Evolutionary conservation across 2,888 invertebrate species (phyloP).

Genomic region (Hydroisotoma schaefferi): DNA sequence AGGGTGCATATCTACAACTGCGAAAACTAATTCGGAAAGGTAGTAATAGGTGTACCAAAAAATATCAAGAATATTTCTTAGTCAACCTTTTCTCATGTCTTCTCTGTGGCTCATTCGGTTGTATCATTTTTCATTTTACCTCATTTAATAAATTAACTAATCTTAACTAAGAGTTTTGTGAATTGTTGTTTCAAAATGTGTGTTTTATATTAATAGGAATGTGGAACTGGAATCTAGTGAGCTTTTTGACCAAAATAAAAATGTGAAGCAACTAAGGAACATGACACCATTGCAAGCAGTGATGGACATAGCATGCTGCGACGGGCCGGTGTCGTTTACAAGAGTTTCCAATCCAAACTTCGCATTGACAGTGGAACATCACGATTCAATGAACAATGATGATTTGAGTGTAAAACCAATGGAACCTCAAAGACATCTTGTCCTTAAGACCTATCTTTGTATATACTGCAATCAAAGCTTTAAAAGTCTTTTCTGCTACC

Average conservation of each 20-base stretch:
- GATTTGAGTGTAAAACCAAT: neutral
- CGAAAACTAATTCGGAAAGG: no score
- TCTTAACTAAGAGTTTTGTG: no score
- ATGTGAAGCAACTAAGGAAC: neutral
- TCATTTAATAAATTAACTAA: no score
- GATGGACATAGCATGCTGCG: constrained; percentile 84
- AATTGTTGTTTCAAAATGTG: no score
- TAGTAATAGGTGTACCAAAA: no score
- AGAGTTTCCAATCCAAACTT: constrained; percentile 80
- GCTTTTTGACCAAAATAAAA: neutral
- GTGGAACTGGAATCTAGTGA: no score
- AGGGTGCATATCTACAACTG: no score
- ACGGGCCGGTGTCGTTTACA: constrained; percentile 83
- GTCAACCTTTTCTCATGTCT: no score
- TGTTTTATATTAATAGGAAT: no score
- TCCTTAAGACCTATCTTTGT: constrained; percentile 60
- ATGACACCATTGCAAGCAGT: constrained; percentile 52
- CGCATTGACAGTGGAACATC: constrained; percentile 53
- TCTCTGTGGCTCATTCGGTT: no score
- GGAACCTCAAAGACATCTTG: constrained; percentile 6
- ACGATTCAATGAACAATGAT: constrained; percentile 13
- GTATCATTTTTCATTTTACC: no score
- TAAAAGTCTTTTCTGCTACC: constrained; percentile 79
- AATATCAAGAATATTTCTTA: no score
- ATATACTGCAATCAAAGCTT: constrained; percentile 74